Evolutionary conservation across 2,888 invertebrate genomes (phyloP), one percentile per base, ranked within the genome.

Genomic region (Boloria euphrosyne): DNA sequence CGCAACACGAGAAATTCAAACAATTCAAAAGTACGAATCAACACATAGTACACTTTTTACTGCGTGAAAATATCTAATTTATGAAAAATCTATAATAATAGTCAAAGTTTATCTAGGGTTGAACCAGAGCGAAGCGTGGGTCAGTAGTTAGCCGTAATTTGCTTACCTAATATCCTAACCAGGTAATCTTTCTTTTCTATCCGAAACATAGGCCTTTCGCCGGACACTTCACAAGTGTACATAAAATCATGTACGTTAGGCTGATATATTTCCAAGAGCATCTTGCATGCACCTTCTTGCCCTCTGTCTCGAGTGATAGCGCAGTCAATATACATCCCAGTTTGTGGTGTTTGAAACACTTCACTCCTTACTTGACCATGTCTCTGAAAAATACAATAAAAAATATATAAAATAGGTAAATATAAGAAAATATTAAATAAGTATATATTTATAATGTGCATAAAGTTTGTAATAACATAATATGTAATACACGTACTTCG

Each of bases 201-300:
- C 31, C 76, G 74, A 55, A 92, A 92, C 68, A 66, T 75, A 0
- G 91, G 91, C 47, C 87, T 68, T 58, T 92, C 91, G 0, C 90
- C 91, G 0, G 90, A 90, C 1, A 87, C 87, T 54, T 90, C 90
- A 58, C 91, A 92, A 0, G 78, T 73, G 68, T 80, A 82, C 0
- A 66, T 75, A 18, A 82, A 74, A 61, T 82, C 80, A 0, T 71
- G 72, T 0, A 55, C 71, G 1, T 80, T 80, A 0, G 87, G 80
- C 27, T 79, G 78, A 22, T 73, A 74, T 1, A 85, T 80, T 47
- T 84, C 83, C 18, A 86, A 31, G 0, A 75, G 73, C 6, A 87
- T 68, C 0, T 77, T 55, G 38, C 91, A 91, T 0, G 70, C 66
- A 0, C 90, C 89, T 0, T 71, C 71, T 22, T 76, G 67, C 0